These are phyloP conservation scores for Montipora capitata DNA, from an alignment of 92 coral and sea anemone species.

Conservation along the genomic window DNA sequence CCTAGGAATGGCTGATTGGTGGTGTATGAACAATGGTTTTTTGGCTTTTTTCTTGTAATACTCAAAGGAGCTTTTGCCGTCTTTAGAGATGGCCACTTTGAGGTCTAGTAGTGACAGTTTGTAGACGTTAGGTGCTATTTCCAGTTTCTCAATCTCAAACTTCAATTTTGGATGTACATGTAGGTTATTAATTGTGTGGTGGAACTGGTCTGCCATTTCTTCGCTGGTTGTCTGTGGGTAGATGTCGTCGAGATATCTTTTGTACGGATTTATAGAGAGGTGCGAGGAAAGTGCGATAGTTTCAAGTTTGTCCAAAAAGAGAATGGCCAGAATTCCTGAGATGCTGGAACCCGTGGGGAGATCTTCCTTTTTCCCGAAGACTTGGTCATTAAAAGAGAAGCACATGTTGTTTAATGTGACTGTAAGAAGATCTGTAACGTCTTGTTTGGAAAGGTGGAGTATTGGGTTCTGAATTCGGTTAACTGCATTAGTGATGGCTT, in stretches of 20 bases:
- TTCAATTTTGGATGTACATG: too few species aligned
- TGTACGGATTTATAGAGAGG: not conserved
- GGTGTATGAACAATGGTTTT: not conserved
- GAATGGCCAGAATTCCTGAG: not conserved
- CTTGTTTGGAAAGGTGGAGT: not conserved
- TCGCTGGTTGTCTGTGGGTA: not conserved
- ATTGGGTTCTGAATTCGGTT: not conserved
- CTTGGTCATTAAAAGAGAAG: not conserved
- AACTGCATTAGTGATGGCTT: constrained; percentile 1
- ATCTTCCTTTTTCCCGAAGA: too few species aligned
- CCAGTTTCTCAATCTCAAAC: too few species aligned
- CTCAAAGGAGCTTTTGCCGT: too few species aligned
- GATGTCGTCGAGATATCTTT: too few species aligned
- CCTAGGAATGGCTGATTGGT: not conserved
- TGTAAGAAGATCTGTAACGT: not conserved
- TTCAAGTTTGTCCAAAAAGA: not conserved
- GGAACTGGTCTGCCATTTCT: constrained; percentile 3
- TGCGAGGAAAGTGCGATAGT: not conserved
- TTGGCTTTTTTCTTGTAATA: too few species aligned
- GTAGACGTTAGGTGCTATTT: too few species aligned
- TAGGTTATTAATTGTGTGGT: not conserved
- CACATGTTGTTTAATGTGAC: not conserved
- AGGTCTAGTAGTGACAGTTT: too few species aligned
- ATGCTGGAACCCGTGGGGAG: too few species aligned
- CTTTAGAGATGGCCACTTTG: too few species aligned